Evolutionary conservation across 2,113 vertebrate species (phyloP), one percentile per base, ranked within the genome.

Genomic region (Grallaria varia): DNA sequence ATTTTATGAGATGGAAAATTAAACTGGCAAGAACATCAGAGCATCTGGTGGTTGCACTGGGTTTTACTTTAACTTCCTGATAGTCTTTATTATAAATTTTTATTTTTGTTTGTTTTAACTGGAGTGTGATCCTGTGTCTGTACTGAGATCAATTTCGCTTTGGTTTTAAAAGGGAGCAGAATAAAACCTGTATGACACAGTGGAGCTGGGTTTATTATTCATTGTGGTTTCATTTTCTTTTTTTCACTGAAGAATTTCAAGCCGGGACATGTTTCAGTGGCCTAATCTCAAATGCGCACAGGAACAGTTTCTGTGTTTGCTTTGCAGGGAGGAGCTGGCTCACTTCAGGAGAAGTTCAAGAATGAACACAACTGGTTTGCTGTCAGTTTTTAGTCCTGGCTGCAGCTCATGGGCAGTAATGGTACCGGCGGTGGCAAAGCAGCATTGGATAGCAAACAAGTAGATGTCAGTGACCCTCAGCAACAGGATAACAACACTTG

Each of bases 271-370:
- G 93, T 95, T 90, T 89, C 74, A 68, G 78, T 92, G 77, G 90
- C 90, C 88, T 97, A 87, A 97, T 94, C 93, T 87, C 60, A 63
- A 94, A 79, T 10, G 13, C 0, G 0, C 80, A 75, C 14, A 19
- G 66, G 73, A 93, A 64, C 69, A 2, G 75, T 52, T 77, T 88
- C 63, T 93, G 23, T 95, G 88, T 95, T 96, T 94, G 85, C 83
- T 95, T 86, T 95, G 49, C 87, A 93, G 91, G 87, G 91, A 96
- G 96, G 96, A 88, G 92, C 85, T 35, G 79, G n/a, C 76, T 94
- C 45, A 4, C 52, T 74, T 77, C 76, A 60, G 74, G 76, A 84
- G 76, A 31, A 33, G 67, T 59, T 93, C 67, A 78, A 63, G 85
- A 91, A 76, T 39, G 63, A 93, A 10, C 78, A 79, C 71, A 93